Conservation (phyloP, 2,888 invertebrate genomes). For the Zonitis immaculata region DNA sequence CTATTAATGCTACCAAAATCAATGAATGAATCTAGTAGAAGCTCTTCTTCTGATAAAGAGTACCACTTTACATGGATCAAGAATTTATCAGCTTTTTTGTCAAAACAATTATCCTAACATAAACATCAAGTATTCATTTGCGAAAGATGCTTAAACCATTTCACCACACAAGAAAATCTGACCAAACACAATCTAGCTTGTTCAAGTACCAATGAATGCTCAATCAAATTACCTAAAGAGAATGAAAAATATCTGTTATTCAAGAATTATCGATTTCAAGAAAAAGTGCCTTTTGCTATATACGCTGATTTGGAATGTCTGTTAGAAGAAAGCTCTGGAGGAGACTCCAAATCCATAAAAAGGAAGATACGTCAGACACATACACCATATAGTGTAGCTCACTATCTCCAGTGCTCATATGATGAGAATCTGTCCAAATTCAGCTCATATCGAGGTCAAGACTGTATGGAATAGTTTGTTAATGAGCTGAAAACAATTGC, state of each 20-base stretch:
- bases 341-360: background rate
- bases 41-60: background rate
- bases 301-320: slow-evolving; percentile 23
- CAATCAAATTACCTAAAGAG: slow-evolving; percentile 12
- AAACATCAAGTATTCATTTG: slow-evolving; percentile 12
- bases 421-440: slow-evolving; percentile 20
- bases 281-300: slow-evolving; percentile 17
- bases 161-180: background rate
- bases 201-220: slow-evolving; percentile 10
- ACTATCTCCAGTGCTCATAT: slow-evolving; percentile 26
- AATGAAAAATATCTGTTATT: slow-evolving; percentile 11
- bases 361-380: background rate
- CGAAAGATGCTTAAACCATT: slow-evolving; percentile 23
- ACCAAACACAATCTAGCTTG: slow-evolving; percentile 10
- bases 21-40: too few relatives aligned
- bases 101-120: slow-evolving; percentile 10
- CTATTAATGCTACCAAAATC: slow-evolving; percentile 19
- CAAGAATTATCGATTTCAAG: slow-evolving; percentile 13
- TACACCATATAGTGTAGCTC: slow-evolving; percentile 18
- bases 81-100: slow-evolving; percentile 17
- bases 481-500: background rate
- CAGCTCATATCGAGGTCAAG: slow-evolving; percentile 15
- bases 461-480: slow-evolving; percentile 19
- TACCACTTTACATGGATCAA: slow-evolving; percentile 25
- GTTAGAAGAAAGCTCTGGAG: background rate